Base-by-base conservation (phyloP, 2,113 vertebrate species). In the Sus scrofa region DNA sequence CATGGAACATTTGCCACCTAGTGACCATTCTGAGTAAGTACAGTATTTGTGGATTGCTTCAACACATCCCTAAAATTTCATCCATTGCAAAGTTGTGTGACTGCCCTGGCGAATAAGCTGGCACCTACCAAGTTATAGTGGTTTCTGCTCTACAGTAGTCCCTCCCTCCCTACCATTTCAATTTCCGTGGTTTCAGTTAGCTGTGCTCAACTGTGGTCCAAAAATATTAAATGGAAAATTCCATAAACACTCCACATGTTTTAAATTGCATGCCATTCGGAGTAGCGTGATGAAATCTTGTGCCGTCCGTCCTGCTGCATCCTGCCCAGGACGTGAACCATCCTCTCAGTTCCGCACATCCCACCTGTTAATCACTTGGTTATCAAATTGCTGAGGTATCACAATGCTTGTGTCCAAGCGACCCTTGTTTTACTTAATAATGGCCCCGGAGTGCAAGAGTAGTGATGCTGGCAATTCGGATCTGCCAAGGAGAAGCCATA, bases 11-110 rank as follows among this genome's bases (percentile, higher is more conserved):
- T 81, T 81, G 88, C 88, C 94, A 96, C 26, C 92, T 96, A 94
- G 81, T 96, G 97, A 93, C 73, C 78, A 56, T 50, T n/a, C 1
- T 30, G 68, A 96, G 97, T 98, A 98, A 97, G 97, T 97, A 95
- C 96, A 86, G 8, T 50, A 71, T 85, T 96, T 65, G 16, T 37
- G 65, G 37, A 3, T 96, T 79, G 71, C 32, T 93, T 56, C 12
- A 34, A 89, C 63, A 30, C 16, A 52, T 63, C 22, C 50, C 34
- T 77, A 79, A 90, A 67, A 63, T 22, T 86, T 89, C 73, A 90
- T n/a, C 13, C 50, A 22, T 26, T 88, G 77, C 39, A 82, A 74
- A 20, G 12, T 19, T 89, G 68, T 44, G 34, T 62, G 67, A 74
- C 62, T 6, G 22, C 52, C 15, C 27, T 91, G 67, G 73, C 1